These are phyloP conservation scores for Thysanoteuthis rhombus DNA, from an alignment of 2,888 invertebrate species.

Conservation along the genomic window DNA sequence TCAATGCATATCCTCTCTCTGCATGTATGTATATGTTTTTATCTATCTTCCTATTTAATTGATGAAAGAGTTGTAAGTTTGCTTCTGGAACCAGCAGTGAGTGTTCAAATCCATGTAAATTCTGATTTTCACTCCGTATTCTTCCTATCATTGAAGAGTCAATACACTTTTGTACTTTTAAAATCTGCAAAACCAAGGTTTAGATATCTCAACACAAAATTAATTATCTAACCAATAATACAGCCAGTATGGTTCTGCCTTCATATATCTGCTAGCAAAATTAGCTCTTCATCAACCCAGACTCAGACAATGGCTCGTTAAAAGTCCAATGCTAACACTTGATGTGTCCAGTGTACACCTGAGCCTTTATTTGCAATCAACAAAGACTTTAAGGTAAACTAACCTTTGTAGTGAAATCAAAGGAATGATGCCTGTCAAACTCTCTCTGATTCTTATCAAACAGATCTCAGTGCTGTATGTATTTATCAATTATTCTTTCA, in stretches of 20 bases:
- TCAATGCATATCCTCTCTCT: not conserved
- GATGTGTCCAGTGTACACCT: not conserved
- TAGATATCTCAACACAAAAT: not conserved
- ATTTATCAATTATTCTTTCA: too few species aligned
- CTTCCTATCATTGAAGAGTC: too few species aligned
- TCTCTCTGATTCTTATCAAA: not conserved
- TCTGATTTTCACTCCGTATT: too few species aligned
- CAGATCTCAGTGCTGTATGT: not conserved
- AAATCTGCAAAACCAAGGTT: not conserved
- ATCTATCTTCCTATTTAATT: not conserved
- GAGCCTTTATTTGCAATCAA: not conserved
- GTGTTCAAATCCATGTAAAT: too few species aligned
- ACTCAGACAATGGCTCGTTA: not conserved
- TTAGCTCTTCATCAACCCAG: not conserved
- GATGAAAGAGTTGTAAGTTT: not conserved
- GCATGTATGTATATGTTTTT: not conserved
- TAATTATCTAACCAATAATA: not conserved
- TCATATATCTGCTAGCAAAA: not conserved
- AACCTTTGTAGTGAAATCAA: not conserved
- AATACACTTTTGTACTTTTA: not conserved
- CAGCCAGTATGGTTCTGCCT: not conserved
- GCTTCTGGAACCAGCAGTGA: too few species aligned
- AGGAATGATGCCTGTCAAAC: not conserved
- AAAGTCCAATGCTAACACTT: not conserved
- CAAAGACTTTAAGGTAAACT: not conserved